These are phyloP conservation scores for Chelonus insularis DNA, from an alignment of 1,140 invertebrate genomes.

Conservation along the genomic window DNA sequence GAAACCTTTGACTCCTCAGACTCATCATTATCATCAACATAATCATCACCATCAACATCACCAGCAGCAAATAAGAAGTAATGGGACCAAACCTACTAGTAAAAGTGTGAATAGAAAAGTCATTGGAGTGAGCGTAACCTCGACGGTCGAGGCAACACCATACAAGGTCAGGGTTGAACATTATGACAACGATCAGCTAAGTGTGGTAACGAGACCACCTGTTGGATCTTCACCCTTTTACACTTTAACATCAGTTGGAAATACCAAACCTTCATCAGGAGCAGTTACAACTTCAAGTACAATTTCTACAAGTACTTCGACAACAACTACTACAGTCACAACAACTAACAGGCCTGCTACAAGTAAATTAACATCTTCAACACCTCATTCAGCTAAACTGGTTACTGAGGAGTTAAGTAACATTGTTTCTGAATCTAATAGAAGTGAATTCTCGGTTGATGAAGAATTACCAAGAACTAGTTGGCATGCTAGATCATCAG, in stretches of 20 bases:
- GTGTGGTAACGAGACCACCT: slow-evolving; percentile 23
- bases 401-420: slow-evolving; percentile 59
- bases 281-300: slow-evolving; percentile 23
- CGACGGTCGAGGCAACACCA: slow-evolving; percentile 54
- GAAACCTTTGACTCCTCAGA: slow-evolving; percentile 9
- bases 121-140: slow-evolving; percentile 56
- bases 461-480: slow-evolving; percentile 59
- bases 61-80: not conserved
- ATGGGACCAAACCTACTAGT: not conserved
- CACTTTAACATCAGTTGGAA: not conserved
- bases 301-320: slow-evolving; percentile 21
- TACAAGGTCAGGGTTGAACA: slow-evolving; percentile 56
- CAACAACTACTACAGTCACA: slow-evolving; percentile 25
- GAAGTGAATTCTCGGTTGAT: slow-evolving; percentile 63
- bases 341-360: slow-evolving; percentile 17
- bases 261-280: not conserved
- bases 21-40: slow-evolving; percentile 8
- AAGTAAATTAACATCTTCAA: slow-evolving; percentile 26
- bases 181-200: slow-evolving; percentile 37
- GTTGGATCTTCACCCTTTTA: not conserved
- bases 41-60: not conserved
- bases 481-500: slow-evolving; percentile 41
- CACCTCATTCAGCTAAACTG: slow-evolving; percentile 38
- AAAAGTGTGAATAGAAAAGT: slow-evolving; percentile 46
- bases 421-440: slow-evolving; percentile 60